Conservation (phyloP, 2,797 vertebrate species). For the Intellagama lesueurii region DNA sequence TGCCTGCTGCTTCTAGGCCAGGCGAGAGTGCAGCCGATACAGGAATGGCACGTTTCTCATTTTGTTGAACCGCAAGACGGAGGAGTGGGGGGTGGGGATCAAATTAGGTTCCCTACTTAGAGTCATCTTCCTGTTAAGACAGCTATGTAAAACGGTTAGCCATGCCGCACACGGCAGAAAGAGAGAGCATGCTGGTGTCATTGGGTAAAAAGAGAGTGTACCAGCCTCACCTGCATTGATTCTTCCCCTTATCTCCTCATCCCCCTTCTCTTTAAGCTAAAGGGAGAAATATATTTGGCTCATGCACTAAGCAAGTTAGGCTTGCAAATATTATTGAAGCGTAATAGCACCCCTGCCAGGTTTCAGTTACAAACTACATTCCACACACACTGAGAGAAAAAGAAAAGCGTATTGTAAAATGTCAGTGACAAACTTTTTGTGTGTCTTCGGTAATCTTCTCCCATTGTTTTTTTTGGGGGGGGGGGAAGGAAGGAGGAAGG, state of each 20-base stretch:
- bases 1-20: conserved; percentile 43
- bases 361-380: conserved; percentile 63
- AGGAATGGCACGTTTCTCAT: conserved; percentile 44
- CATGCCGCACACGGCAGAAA: conserved; percentile 17
- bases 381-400: neutral
- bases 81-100: conserved; percentile 18
- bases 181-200: conserved; percentile 32
- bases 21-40: neutral
- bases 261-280: neutral
- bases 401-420: conserved; percentile 31
- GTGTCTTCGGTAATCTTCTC: conserved; percentile 12
- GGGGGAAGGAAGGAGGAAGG: neutral
- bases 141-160: conserved; percentile 12
- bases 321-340: conserved; percentile 59
- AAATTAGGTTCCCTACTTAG: conserved; percentile 43
- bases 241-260: neutral
- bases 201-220: conserved; percentile 28
- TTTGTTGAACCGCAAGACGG: conserved; percentile 36
- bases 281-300: conserved; percentile 35
- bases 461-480: neutral
- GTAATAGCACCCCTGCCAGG: conserved; percentile 75
- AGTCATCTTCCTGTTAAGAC: conserved; percentile 25
- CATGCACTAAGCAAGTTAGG: conserved; percentile 44
- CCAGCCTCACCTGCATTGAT: conserved; percentile 30
- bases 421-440: conserved; percentile 8